A percentile compares a stretch with the other conserved stretches of the same genome.
Evolutionary conservation across 2,113 vertebrate genomes (phyloP).

Genomic region (mouse (Mus musculus)): GRCm39 chr11:61467001-61467500

Average conservation of each 20-base stretch:
- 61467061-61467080: background rate
- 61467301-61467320: background rate
- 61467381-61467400: conserved; percentile 43
- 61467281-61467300: background rate
- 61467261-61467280: background rate
- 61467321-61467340: background rate
- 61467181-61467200: background rate
- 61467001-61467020: too few species aligned
- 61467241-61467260: background rate
- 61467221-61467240: background rate
- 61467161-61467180: background rate
- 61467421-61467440: background rate
- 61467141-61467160: background rate
- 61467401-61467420: conserved; percentile 56
- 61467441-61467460: background rate
- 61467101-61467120: background rate
- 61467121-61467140: background rate
- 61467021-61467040: too few species aligned
- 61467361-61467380: background rate
- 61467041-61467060: too few species aligned
- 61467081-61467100: background rate
- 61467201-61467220: background rate
- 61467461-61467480: background rate
- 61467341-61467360: background rate
- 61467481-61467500: background rate